Evolutionary conservation across 2,888 invertebrate species (phyloP), one percentile per base, ranked within the genome.

Genomic region (Hemaris fuciformis): DNA sequence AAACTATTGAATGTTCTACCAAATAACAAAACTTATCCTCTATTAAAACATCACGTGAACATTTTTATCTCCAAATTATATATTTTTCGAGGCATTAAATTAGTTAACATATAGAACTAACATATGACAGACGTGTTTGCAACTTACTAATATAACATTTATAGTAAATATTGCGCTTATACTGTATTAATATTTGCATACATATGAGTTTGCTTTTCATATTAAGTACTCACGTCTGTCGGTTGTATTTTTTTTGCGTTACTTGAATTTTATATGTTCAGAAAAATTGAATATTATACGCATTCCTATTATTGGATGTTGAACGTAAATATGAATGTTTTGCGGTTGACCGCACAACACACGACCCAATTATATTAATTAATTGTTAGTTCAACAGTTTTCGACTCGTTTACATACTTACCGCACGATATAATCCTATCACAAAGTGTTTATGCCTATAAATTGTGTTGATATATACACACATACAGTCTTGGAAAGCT

Each of bases 291-390:
- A n/a, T n/a, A n/a, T n/a, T n/a, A n/a, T n/a, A n/a, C n/a, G 10
- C n/a, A 38, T 38, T 38, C n/a, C 38, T 38, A 38, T 48, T 6
- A 23, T 13, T 48, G 48, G 27, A 48, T 48, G 13, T n/a, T n/a
- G 25, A 57, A 25, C 3, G 2, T 53, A 41, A 48, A 18, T 53
- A 27, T 38, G 25, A 48, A 48, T 27, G 34, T 69, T 69, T 65
- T 76, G 77, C 72, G 81, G 83, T 75, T 74, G 72, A 73, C 73
- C 75, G 68, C 75, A 65, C 66, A 63, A 69, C 70, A 74, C 70
- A 66, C 75, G 76, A 79, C 81, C 81, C 68, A 75, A 77, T 77
- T 76, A 77, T 62, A 68, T 67, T 74, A 76, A 76, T 73, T 69
- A 64, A 70, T 73, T 66, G 62, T 67, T 67, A 34, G 43, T 42